Conservation (phyloP, 2,797 vertebrate genomes). For the Eulemur albifrons region DNA sequence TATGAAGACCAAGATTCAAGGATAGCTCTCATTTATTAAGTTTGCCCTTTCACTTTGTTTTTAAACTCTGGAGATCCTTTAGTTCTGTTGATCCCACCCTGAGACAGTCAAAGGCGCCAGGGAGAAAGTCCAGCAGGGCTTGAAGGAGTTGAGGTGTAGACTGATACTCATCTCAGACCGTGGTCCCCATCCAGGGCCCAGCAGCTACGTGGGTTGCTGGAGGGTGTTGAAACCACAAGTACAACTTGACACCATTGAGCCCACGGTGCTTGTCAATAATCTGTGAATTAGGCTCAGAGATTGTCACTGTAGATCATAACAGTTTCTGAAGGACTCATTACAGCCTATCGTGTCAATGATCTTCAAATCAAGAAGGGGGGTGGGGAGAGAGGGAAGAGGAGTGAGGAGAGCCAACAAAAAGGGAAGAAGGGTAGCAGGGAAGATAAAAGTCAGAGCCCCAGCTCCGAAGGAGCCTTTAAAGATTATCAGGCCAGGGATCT, state of each 20-base stretch:
- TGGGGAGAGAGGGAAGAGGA: neutral
- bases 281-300: constrained; percentile 79
- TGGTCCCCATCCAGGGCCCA: constrained; percentile 51
- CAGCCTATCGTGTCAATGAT: constrained; percentile 82
- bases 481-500: constrained; percentile 78
- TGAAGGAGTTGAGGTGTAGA: neutral
- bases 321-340: constrained; percentile 84
- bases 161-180: neutral
- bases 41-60: constrained; percentile 11
- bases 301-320: constrained; percentile 82
- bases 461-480: constrained; percentile 74
- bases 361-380: constrained; percentile 81
- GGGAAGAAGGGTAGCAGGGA: constrained; percentile 69
- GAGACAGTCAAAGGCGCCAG: neutral
- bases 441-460: constrained; percentile 82
- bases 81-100: neutral
- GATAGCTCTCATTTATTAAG: neutral
- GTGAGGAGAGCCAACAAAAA: constrained; percentile 57
- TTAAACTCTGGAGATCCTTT: constrained; percentile 30
- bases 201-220: constrained; percentile 58
- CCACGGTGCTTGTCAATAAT: constrained; percentile 79
- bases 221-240: constrained; percentile 81
- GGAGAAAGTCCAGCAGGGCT: neutral
- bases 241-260: constrained; percentile 82
- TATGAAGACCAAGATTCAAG: neutral